Evolutionary conservation across 2,888 invertebrate species (phyloP), one percentile per base, ranked within the genome.

Genomic region (Dendrolimus houi): DNA sequence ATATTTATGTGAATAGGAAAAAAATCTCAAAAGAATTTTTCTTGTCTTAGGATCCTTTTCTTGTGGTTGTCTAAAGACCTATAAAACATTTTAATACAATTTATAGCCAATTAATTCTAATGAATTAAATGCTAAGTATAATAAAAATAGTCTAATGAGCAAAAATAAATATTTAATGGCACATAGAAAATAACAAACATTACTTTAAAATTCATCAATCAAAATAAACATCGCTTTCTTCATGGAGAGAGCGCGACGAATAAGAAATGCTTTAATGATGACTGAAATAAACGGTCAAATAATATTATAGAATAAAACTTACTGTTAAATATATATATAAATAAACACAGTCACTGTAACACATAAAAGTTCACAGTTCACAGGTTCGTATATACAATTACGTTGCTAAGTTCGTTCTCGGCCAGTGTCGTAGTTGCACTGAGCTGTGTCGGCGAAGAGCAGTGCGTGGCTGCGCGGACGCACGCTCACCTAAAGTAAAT

Each of bases 381-480:
- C 87, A 77, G 67, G 67, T 62, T 62, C 60, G 62, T 65, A 70
- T 70, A 66, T 63, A 63, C 67, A 68, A 67, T 71, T 70, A 71
- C 65, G 77, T 77, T 81, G 79, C 81, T 77, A 81, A 87, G 87
- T 87, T 88, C 85, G 86, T 80, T 79, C 88, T 77, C 85, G 75
- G 75, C 86, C 81, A 84, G 80, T 79, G 88, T 81, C 82, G 83
- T 81, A 71, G 75, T 79, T 74, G 77, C 85, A 90, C 89, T 89
- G 88, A 87, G 77, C 82, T 74, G 69, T 68, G 61, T 71, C 74
- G 72, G 77, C 81, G 82, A 84, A 86, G 83, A 85, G 72, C 75
- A 62, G 76, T 79, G 81, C 81, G 79, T 76, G 72, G 67, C 65
- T 70, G 85, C 86, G 85, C 83, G 62, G 63, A 83, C 87, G 86